These are phyloP conservation scores for Umimayanthus chanpuru DNA, from an alignment of 92 coral and sea anemone species.

Conservation along the genomic window DNA sequence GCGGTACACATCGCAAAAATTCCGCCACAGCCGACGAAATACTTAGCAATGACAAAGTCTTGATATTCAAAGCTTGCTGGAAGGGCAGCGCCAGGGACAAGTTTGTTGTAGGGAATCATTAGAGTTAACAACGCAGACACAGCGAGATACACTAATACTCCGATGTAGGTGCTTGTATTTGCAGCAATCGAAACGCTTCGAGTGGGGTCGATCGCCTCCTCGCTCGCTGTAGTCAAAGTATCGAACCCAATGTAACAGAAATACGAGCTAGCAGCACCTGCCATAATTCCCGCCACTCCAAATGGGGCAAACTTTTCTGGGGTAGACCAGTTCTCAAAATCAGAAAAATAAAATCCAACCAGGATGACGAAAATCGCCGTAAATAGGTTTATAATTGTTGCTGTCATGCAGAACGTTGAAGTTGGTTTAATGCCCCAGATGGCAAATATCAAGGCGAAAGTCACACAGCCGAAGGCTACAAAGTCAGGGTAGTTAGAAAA, in stretches of 20 bases:
- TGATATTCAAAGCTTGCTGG: constrained; percentile 73
- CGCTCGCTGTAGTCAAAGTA: constrained; percentile 78
- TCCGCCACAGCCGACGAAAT: constrained; percentile 82
- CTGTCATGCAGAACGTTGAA: constrained; percentile 70
- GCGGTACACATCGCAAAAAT: constrained; percentile 80
- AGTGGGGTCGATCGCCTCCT: constrained; percentile 72
- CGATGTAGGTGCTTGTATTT: constrained; percentile 76
- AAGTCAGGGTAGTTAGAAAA: constrained; percentile 73
- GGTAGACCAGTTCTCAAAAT: constrained; percentile 80
- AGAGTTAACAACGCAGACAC: constrained; percentile 75
- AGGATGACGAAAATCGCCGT: constrained; percentile 67
- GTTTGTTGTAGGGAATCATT: constrained; percentile 76
- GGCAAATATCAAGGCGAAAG: constrained; percentile 57
- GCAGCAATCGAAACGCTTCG: constrained; percentile 66
- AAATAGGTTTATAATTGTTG: constrained; percentile 66
- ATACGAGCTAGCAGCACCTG: constrained; percentile 80
- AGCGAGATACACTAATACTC: constrained; percentile 70
- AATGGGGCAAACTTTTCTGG: constrained; percentile 78
- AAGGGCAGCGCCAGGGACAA: constrained; percentile 60
- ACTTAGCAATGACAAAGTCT: constrained; percentile 71
- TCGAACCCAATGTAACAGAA: constrained; percentile 88
- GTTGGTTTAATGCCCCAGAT: constrained; percentile 70
- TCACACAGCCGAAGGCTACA: constrained; percentile 58
- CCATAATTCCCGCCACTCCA: constrained; percentile 77
- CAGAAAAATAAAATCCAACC: constrained; percentile 76